A percentile compares a stretch with the other conserved stretches of the same genome.
These are phyloP conservation scores for Fundulus diaphanus DNA, from an alignment of 2,797 vertebrate genomes.

Conservation along the genomic window DNA sequence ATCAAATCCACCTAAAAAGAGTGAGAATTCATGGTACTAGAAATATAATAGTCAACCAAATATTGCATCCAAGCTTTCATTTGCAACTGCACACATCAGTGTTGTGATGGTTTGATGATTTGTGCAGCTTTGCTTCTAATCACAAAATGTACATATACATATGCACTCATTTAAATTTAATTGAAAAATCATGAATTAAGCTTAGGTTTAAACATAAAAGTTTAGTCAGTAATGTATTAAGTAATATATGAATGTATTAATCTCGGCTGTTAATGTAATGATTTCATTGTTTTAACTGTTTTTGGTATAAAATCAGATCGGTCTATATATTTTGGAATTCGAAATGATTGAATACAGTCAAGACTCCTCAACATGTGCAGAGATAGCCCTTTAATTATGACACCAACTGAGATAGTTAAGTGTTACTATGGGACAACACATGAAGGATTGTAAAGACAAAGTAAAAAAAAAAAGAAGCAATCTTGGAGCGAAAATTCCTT, in stretches of 20 bases:
- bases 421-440: not conserved
- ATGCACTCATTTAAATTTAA: not conserved
- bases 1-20: not conserved
- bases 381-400: not conserved
- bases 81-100: not conserved
- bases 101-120: not conserved
- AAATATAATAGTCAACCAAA: not conserved
- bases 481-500: not conserved
- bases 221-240: not conserved
- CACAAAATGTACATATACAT: not conserved
- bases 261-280: not conserved
- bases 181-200: not conserved
- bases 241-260: not conserved
- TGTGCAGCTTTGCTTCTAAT: not conserved
- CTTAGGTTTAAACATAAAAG: not conserved
- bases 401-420: not conserved
- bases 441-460: not conserved
- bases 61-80: not conserved
- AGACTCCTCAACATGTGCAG: not conserved
- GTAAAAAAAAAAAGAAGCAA: not conserved
- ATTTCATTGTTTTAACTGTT: not conserved
- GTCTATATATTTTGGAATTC: not conserved
- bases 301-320: not conserved
- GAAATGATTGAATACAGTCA: not conserved
- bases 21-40: not conserved